Base-by-base conservation (phyloP, 1,140 invertebrate species). In the Anastrepha ludens region DNA sequence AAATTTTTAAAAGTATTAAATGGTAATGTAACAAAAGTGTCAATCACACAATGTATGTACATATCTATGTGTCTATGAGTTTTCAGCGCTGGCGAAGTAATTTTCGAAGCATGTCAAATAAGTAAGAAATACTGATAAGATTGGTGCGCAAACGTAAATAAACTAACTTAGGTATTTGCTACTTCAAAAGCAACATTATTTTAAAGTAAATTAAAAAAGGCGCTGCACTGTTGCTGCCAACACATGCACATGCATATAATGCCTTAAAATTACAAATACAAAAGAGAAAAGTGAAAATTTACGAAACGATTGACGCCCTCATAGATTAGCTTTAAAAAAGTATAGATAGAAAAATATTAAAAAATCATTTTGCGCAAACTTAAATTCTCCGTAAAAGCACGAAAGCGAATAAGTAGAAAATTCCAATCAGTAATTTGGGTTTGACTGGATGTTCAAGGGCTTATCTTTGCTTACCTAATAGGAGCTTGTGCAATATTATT, bases 51-150 rank as follows among this genome's bases (percentile, higher is more conserved):
- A 15, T 20, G n/a, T 50, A 2, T 50, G 47, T 58, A 15, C n/a
- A 20, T 41, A 11, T 41, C 2, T 44, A 13, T 70, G 41, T 70
- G 39, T 17, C 13, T 74, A 41, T 44, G 11, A 6, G 67, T 55
- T 55, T 55, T 13, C 39, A 41, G 41, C 74, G 17, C 55, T 55
- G 74, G 17, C 20, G 29, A 50, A 81, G 47, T 81, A 81, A 81
- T 81, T 81, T 81, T 81, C 44, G 1, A 20, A 55, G n/a, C 74
- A 81, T 81, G 74, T 81, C 74, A 81, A 81, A 81, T 81, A 55
- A 81, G 17, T 55, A 55, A 5, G 47, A 81, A 81, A 20, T 39
- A 58, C 44, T 81, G 74, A 81, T 81, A 81, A 81, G 74, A 81
- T 81, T 20, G 11, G 20, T 81, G n/a, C 74, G 74, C 4, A 8